Evolutionary conservation across 2,797 vertebrate species (phyloP).

Genomic region (Intellagama lesueurii): DNA sequence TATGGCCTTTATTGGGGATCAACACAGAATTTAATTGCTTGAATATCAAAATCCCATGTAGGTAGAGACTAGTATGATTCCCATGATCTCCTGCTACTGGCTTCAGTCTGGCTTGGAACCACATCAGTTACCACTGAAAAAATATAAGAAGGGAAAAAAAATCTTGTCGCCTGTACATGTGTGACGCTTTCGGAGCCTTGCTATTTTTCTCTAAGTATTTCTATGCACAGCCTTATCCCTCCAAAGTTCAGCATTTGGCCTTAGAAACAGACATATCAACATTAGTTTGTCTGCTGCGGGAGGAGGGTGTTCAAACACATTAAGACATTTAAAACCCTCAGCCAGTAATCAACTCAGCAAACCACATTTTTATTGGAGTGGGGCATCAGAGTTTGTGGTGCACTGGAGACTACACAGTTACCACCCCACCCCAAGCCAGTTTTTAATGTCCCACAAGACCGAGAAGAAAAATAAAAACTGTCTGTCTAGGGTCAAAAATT

Average conservation of each 20-base stretch:
- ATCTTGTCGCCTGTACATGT: neutral
- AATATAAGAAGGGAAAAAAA: neutral
- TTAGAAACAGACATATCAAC: slow-evolving; percentile 29
- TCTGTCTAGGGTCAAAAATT: slow-evolving; percentile 27
- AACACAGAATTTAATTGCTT: neutral
- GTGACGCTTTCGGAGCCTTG: neutral
- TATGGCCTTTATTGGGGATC: neutral
- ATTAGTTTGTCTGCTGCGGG: neutral
- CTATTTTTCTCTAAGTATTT: neutral
- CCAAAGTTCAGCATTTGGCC: neutral
- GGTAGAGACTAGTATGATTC: neutral
- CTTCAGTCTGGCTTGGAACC: neutral
- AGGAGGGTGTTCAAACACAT: neutral
- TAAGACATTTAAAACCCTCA: neutral
- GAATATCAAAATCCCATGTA: neutral
- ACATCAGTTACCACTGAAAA: slow-evolving; percentile 16
- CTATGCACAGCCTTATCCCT: neutral
- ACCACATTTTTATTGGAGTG: neutral
- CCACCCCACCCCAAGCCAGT: slow-evolving; percentile 3
- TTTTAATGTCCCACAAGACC: slow-evolving; percentile 36
- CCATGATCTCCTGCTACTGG: neutral
- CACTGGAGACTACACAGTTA: slow-evolving; percentile 42
- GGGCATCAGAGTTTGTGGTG: slow-evolving; percentile 17
- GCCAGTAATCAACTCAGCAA: slow-evolving; percentile 24
- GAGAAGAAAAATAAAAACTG: slow-evolving; percentile 45